Percentiles rank a stretch among this genome's conserved stretches.
Evolutionary conservation across 2,797 vertebrate species (phyloP).

Genomic region (Leptatherina wallacei): DNA sequence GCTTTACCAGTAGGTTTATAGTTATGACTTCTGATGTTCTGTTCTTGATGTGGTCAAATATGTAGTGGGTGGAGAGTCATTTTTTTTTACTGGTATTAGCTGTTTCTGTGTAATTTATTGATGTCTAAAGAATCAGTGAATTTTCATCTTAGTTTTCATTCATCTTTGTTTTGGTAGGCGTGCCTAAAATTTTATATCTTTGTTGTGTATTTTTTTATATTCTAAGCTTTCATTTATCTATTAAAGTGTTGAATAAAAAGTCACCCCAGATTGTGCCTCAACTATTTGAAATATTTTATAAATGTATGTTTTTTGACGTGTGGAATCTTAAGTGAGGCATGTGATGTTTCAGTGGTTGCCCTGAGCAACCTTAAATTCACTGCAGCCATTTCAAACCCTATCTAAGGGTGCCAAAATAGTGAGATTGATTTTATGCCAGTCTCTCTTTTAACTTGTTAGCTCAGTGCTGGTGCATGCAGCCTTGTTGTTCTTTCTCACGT

Average conservation of each 20-base stretch:
- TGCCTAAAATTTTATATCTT: too few species aligned
- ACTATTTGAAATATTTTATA: not conserved
- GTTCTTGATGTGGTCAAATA: not conserved
- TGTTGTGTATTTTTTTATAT: not conserved
- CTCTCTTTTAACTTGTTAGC: constrained; percentile 1
- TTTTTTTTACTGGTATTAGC: too few species aligned
- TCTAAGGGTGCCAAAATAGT: constrained; percentile 4
- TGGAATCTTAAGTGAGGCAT: not conserved
- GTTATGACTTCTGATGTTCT: not conserved
- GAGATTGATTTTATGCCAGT: constrained; percentile 18
- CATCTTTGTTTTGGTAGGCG: not conserved
- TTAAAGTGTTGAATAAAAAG: not conserved
- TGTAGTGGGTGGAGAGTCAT: not conserved
- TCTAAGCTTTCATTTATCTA: not conserved
- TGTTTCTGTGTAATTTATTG: not conserved
- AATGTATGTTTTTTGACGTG: not conserved
- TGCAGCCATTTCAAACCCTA: constrained; percentile 5
- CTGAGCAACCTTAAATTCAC: not conserved
- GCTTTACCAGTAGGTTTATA: not conserved
- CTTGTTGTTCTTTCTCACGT: constrained; percentile 37
- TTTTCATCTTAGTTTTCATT: not conserved
- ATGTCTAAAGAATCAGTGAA: not conserved
- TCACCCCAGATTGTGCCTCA: not conserved
- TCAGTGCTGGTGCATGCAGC: constrained; percentile 25
- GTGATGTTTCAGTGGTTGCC: constrained; percentile 1